Conservation (phyloP, 2,888 invertebrate species). For the Scaptomyza parva region DNA sequence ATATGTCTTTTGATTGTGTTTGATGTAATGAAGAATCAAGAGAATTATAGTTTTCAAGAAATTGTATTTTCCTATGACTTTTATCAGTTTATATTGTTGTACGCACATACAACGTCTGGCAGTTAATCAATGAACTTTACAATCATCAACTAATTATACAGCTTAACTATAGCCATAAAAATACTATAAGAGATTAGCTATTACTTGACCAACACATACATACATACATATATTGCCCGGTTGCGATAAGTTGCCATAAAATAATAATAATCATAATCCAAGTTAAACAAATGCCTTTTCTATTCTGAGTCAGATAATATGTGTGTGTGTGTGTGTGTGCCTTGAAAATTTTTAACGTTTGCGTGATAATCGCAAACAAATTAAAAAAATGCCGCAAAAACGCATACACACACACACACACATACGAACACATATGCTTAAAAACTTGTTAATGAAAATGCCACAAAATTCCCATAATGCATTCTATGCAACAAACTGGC, state of each 20-base stretch:
- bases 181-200: constrained; percentile 12
- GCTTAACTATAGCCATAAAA: not conserved
- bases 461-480: constrained; percentile 82
- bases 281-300: constrained; percentile 21
- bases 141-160: not conserved
- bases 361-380: constrained; percentile 78
- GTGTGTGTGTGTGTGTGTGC: constrained; percentile 44
- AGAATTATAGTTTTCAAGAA: not conserved
- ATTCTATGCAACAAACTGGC: constrained; percentile 57
- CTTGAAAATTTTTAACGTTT: constrained; percentile 48
- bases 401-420: constrained; percentile 25
- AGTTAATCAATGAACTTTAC: not conserved
- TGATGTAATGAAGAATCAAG: too few species aligned
- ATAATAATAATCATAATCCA: constrained; percentile 27
- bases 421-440: constrained; percentile 12
- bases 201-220: constrained; percentile 8
- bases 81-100: not conserved
- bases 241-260: constrained; percentile 30
- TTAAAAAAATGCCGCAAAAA: constrained; percentile 69
- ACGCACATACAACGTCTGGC: not conserved
- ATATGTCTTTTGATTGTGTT: too few species aligned
- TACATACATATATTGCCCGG: not conserved
- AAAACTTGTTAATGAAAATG: constrained; percentile 80
- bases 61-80: not conserved
- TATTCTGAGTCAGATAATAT: constrained; percentile 33